Evolutionary conservation across 2,113 vertebrate species (phyloP), one percentile per base, ranked within the genome.

Genomic region (Oreotrochilus melanogaster): DNA sequence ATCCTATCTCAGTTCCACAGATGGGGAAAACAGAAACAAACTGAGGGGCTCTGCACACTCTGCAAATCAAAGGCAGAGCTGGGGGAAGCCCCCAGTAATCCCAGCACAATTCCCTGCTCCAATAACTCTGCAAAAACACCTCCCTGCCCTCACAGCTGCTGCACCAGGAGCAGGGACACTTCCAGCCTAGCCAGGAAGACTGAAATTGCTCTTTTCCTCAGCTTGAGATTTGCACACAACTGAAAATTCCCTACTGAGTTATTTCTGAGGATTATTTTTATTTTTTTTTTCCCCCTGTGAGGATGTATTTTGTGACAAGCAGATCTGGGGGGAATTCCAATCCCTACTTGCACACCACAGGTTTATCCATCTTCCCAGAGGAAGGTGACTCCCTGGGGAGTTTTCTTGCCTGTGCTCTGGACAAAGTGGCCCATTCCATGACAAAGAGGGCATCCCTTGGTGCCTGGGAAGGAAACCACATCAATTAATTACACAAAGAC

Each of bases 51-150:
- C 74, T 94, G 95, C 87, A 70, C 85, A 70, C 62, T 82, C 54
- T 85, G 82, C 85, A 79, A 95, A 94, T 95, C 95, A 95, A 92
- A 94, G 84, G 89, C 93, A 93, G 87, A 35, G 74, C 92, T 66
- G 56, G 54, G 51, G 78, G 71, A 39, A 82, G 62, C 53, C 23
- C 57, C 58, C 57, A n/a, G 62, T 57, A 62, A 93, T 76, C 87
- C 74, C 0, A 65, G 62, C 81, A 76, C 87, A 62, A 60, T 86
- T 95, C 94, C 84, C 74, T 79, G 69, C 78, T 65, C 87, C 71
- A 73, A 15, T 17, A 69, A 73, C 42, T 81, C 72, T 7, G 13
- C 14, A 21, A 47, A 71, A 81, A 56, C 2, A 22, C 4, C 0
- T 15, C 69, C 42, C 33, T 42, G 10, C 15, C 66, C 50, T 0